Base-by-base conservation (phyloP, 2,797 vertebrate species). In the Eulemur mongoz region DNA sequence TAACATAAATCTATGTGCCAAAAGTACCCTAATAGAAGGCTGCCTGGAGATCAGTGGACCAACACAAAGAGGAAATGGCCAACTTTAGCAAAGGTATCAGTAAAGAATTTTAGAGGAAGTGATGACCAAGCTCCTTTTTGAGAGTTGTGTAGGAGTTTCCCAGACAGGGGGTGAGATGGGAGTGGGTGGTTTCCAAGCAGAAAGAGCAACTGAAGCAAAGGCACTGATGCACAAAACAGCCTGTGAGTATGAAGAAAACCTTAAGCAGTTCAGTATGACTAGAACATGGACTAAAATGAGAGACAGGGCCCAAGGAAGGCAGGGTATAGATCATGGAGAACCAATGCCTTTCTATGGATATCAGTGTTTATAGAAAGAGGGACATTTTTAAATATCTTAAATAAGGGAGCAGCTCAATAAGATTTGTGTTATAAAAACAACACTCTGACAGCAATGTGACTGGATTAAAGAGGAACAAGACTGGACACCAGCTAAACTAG, bases 71-170 rank as follows among this genome's bases (percentile, higher is more conserved):
- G 32, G 50, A 80, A 91, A n/a, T 38, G 54, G 50, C 59, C 50
- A 91, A n/a, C 4, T 70, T 52, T 79, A 85, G 67, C 57, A 79
- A 85, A 89, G 27, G 0, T 32, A 1, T 40, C 17, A 14, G 61
- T 72, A 91, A 93, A 87, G 43, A 67, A 83, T 91, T 86, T 81
- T 83, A 72, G 79, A 70, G 50, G 82, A 95, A 89, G 32, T 35
- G 18, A 72, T 32, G 32, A 75, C 78, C 35, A 30, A 73, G 5
- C 25, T 82, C 80, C 45, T 86, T 48, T 57, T 69, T 78, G 78
- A 97, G 70, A 82, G 17, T 7, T 35, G 69, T 35, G 75, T 89
- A 78, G 89, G 94, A 90, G 43, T 94, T 97, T 97, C 92, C 95
- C 84, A 78, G 76, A 32, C 27, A 43, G 43, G 50, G 52, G 9